phyloP scores from a whole-genome alignment of 2,888 invertebrate species.

The Drosophila pegasa region DNA sequence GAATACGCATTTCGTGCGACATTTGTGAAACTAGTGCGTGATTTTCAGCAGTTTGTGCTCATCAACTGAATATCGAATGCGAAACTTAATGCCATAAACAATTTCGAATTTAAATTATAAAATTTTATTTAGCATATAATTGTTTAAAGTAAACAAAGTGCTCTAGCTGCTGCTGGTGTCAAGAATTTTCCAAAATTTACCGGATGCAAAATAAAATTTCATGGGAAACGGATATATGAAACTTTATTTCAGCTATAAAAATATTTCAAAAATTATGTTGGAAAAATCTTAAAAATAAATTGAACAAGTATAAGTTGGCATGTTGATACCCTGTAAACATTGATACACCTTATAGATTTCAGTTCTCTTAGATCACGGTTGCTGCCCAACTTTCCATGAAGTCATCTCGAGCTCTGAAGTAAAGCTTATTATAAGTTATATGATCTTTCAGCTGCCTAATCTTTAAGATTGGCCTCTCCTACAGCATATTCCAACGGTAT shows the following conservation, averaged over 20 bases:
- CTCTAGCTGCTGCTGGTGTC: background rate
- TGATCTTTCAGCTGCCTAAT: slow-evolving; percentile 2
- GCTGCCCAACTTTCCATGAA: background rate
- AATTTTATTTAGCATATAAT: slow-evolving; percentile 39
- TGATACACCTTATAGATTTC: background rate
- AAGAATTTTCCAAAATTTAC: slow-evolving; percentile 11
- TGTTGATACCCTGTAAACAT: background rate
- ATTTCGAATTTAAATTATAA: slow-evolving; percentile 19
- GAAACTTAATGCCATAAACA: slow-evolving; percentile 13
- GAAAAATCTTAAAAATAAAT: background rate
- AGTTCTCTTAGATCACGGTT: background rate
- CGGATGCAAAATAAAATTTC: slow-evolving; percentile 10
- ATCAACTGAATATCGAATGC: slow-evolving; percentile 29
- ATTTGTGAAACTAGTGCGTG: slow-evolving; percentile 62
- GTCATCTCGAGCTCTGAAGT: background rate
- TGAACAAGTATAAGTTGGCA: background rate
- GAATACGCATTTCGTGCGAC: slow-evolving; percentile 47
- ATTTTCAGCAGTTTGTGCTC: slow-evolving; percentile 25
- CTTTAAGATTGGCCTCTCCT: background rate
- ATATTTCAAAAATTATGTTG: background rate
- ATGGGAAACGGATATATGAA: slow-evolving; percentile 14
- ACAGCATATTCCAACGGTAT: slow-evolving; percentile 5
- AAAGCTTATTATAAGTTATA: background rate
- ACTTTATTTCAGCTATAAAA: background rate
- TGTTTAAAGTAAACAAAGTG: slow-evolving; percentile 21